These are phyloP conservation scores for Melipona beecheii DNA, from an alignment of 2,888 invertebrate species.

Conservation along the genomic window DNA sequence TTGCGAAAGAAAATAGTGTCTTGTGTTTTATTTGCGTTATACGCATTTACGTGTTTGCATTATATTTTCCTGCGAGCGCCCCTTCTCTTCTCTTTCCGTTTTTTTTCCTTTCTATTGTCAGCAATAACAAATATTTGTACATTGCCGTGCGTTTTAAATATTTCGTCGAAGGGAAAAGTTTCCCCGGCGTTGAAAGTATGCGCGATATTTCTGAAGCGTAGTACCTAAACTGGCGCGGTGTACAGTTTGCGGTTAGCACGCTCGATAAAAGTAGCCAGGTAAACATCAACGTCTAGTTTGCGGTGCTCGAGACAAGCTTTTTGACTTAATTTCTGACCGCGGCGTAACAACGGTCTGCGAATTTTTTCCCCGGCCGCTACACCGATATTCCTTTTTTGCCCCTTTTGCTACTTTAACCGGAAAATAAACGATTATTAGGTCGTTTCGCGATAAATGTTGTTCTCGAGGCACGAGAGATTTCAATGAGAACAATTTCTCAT, in stretches of 20 bases:
- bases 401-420: not conserved
- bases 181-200: not conserved
- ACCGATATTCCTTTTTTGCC: not conserved
- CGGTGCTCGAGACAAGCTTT: constrained; percentile 13
- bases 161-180: not conserved
- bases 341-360: not conserved
- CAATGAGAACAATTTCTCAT: not conserved
- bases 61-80: not conserved
- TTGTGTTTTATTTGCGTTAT: not conserved
- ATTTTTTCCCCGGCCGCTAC: not conserved
- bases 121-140: not conserved
- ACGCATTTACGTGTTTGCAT: not conserved
- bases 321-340: constrained; percentile 17
- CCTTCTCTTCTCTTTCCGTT: not conserved
- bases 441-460: not conserved
- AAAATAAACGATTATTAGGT: not conserved
- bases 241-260: constrained; percentile 15
- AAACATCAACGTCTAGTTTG: constrained; percentile 22
- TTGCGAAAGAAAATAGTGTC: no score
- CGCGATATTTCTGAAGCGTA: constrained; percentile 25
- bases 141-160: not conserved
- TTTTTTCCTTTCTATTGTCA: not conserved
- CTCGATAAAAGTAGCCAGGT: constrained; percentile 25
- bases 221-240: not conserved
- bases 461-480: not conserved